phyloP scores from a whole-genome alignment of 2,113 vertebrate species.

The Carlito syrichta region DNA sequence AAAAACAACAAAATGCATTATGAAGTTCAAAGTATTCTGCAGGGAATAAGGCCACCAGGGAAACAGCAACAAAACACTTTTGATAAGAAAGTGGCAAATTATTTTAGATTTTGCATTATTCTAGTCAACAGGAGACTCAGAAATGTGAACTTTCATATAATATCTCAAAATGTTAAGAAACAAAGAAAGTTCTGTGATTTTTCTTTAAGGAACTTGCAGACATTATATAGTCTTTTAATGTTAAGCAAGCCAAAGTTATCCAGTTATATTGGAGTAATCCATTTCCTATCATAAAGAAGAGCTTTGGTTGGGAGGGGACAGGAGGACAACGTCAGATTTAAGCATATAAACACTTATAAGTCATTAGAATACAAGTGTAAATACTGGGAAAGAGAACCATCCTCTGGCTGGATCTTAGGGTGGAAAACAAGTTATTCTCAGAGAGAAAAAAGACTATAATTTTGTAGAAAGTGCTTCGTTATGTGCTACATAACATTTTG shows the following conservation, averaged over 20 bases:
- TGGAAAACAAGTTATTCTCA: not conserved
- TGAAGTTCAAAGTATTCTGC: not conserved
- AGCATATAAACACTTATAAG: not conserved
- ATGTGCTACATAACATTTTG: not conserved
- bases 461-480: not conserved
- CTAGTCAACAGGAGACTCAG: not conserved
- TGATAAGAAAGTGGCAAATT: not conserved
- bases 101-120: not conserved
- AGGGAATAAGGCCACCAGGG: not conserved
- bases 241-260: not conserved
- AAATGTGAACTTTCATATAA: not conserved
- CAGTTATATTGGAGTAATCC: not conserved
- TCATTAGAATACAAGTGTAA: not conserved
- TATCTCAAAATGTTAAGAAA: not conserved
- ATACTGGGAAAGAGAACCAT: not conserved
- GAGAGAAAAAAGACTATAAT: not conserved
- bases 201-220: not conserved
- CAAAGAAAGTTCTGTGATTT: not conserved
- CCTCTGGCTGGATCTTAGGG: not conserved
- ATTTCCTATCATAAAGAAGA: not conserved
- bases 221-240: not conserved
- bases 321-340: not conserved
- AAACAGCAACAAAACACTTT: not conserved
- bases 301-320: not conserved
- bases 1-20: not conserved